Conservation (phyloP, 2,797 vertebrate species). For the Pantherophis vulpinus region DNA sequence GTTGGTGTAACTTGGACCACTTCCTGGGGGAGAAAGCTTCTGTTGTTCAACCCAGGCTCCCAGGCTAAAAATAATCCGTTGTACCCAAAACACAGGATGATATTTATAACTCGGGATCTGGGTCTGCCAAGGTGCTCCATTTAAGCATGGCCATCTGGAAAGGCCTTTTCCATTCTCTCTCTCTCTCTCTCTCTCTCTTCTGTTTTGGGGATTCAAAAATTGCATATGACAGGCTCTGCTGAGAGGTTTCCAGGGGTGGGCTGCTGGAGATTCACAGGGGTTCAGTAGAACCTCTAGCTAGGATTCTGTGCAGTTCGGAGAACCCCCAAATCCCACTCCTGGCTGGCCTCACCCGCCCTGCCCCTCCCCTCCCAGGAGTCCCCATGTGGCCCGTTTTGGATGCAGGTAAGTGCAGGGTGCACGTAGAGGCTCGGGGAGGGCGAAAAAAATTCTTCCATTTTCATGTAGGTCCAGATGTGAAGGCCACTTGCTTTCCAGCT, state of each 20-base stretch:
- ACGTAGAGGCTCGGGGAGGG: too few species aligned
- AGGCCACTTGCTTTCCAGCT: background rate
- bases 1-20: background rate
- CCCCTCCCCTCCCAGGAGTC: too few species aligned
- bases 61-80: constrained; percentile 2
- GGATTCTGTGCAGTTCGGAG: too few species aligned
- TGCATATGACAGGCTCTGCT: background rate
- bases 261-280: too few species aligned
- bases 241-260: background rate
- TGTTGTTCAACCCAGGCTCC: background rate
- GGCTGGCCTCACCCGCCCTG: too few species aligned
- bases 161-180: too few species aligned
- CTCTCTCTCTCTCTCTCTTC: background rate
- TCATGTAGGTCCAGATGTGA: background rate
- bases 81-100: background rate
- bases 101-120: constrained; percentile 9
- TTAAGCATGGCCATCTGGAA: background rate
- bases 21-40: background rate
- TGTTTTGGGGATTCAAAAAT: background rate
- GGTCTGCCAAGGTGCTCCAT: background rate
- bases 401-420: too few species aligned
- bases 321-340: too few species aligned
- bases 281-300: too few species aligned
- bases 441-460: background rate
- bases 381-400: too few species aligned